Evolutionary conservation across 2,113 vertebrate species (phyloP).

Genomic region (Leucopsar rothschildi): DNA sequence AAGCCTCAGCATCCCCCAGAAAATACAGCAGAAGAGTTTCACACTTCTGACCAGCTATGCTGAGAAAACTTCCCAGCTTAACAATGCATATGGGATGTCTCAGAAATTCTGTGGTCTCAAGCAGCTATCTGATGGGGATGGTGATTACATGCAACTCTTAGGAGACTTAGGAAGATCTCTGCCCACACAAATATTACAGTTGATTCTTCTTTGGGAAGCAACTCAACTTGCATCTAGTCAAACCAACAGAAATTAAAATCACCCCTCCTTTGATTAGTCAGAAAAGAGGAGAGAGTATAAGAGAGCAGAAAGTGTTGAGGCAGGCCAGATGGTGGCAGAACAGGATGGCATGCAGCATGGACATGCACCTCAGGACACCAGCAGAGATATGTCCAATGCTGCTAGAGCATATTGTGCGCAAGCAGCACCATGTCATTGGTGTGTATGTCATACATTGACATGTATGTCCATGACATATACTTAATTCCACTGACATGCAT

Average conservation of each 20-base stretch:
- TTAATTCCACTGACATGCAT: background rate
- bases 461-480: background rate
- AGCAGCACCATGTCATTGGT: background rate
- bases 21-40: background rate
- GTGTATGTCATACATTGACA: background rate
- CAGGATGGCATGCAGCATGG: conserved; percentile 21
- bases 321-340: background rate
- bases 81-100: accelerated
- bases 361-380: background rate
- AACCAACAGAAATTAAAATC: background rate
- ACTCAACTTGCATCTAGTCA: background rate
- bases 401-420: background rate
- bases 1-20: background rate
- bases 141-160: background rate
- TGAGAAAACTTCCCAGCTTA: background rate
- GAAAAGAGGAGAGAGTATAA: background rate
- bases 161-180: background rate
- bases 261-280: background rate
- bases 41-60: background rate
- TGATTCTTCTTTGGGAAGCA: background rate
- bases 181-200: background rate
- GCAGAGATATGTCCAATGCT: background rate
- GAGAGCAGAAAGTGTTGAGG: background rate
- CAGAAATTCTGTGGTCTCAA: background rate
- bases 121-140: background rate